phyloP scores from a whole-genome alignment of 2,797 vertebrate genomes.

The Apodemus agrarius region DNA sequence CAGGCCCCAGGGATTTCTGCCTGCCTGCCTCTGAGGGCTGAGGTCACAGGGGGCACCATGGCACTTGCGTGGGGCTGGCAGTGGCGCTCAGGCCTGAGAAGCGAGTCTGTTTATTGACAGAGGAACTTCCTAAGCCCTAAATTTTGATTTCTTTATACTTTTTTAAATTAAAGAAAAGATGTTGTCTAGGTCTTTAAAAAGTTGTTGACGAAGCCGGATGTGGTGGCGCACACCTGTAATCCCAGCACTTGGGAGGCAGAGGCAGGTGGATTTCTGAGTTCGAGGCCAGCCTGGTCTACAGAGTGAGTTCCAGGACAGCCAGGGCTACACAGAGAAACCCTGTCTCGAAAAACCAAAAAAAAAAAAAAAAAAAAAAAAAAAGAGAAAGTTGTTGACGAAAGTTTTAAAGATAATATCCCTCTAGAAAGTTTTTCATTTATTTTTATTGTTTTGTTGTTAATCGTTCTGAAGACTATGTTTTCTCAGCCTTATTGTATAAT shows the following conservation, averaged over 20 bases:
- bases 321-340: too few species aligned
- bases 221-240: too few species aligned
- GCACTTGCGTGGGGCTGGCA: neutral
- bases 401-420: neutral
- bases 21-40: neutral
- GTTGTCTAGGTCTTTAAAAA: conserved; percentile 16
- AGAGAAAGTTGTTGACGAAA: conserved; percentile 18
- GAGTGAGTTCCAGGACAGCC: too few species aligned
- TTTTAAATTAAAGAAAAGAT: neutral
- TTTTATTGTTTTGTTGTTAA: neutral
- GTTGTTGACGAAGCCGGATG: neutral
- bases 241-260: too few species aligned
- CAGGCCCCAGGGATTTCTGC: neutral
- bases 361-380: too few species aligned
- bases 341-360: too few species aligned
- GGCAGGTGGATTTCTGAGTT: too few species aligned
- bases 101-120: neutral
- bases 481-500: conserved; percentile 7
- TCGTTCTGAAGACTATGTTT: conserved; percentile 33
- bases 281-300: too few species aligned
- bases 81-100: neutral
- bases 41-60: neutral
- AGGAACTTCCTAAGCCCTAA: too few species aligned
- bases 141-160: neutral
- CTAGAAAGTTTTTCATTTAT: conserved; percentile 13